Evolutionary conservation across 2,113 vertebrate genomes (phyloP).

Genomic region (Epinephelus fuscoguttatus): DNA sequence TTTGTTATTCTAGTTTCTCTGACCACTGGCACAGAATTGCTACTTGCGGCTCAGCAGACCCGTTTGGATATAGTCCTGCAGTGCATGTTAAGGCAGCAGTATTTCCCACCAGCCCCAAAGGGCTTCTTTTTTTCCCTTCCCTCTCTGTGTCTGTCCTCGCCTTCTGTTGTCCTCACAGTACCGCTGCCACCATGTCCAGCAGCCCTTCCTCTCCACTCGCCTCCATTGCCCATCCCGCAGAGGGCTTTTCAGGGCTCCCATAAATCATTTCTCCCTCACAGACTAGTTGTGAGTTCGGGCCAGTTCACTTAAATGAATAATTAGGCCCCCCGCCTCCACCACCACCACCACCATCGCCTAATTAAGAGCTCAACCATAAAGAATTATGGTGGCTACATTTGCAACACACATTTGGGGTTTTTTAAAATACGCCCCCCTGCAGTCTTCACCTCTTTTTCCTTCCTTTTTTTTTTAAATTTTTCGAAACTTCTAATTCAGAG

Average conservation of each 20-base stretch:
- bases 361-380: slow-evolving; percentile 68
- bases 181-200: slow-evolving; percentile 36
- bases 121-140: background rate
- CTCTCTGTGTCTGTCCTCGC: slow-evolving; percentile 15
- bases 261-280: slow-evolving; percentile 72
- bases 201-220: slow-evolving; percentile 26
- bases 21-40: slow-evolving; percentile 41
- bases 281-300: slow-evolving; percentile 53
- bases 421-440: background rate
- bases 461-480: background rate
- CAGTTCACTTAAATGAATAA: slow-evolving; percentile 77
- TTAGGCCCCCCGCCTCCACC: slow-evolving; percentile 19
- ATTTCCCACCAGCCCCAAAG: slow-evolving; percentile 49
- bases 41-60: slow-evolving; percentile 24
- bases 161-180: slow-evolving; percentile 34
- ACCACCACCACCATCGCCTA: slow-evolving; percentile 30
- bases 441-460: background rate
- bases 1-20: slow-evolving; percentile 33
- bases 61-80: slow-evolving; percentile 18
- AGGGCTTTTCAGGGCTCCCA: slow-evolving; percentile 56
- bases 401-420: slow-evolving; percentile 43
- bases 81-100: slow-evolving; percentile 29
- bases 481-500: slow-evolving; percentile 22
- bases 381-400: slow-evolving; percentile 22
- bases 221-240: background rate